Evolutionary conservation across 2,888 invertebrate species (phyloP).

Genomic region (Hyposoter didymator): DNA sequence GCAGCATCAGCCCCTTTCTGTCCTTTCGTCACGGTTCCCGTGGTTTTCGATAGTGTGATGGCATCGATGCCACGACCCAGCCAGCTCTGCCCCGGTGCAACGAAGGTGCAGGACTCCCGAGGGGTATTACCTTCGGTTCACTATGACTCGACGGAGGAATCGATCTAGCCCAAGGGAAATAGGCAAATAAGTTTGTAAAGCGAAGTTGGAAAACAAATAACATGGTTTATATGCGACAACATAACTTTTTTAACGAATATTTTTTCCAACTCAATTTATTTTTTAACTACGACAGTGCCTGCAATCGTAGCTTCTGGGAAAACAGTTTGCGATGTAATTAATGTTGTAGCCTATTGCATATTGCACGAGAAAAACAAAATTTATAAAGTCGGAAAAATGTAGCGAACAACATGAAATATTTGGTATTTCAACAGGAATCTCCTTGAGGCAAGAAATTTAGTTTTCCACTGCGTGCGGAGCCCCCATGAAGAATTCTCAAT

Average conservation of each 20-base stretch:
- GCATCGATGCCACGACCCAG: slow-evolving; percentile 44
- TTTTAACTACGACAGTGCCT: neutral
- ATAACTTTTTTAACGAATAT: neutral
- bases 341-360: no score
- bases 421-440: no score
- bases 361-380: no score
- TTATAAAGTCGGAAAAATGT: no score
- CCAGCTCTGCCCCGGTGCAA: slow-evolving; percentile 26
- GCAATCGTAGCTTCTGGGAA: neutral
- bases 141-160: slow-evolving; percentile 25
- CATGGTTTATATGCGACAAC: neutral
- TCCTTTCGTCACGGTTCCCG: slow-evolving; percentile 56
- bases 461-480: neutral
- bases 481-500: neutral
- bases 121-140: slow-evolving; percentile 23
- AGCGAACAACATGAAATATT: no score
- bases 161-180: slow-evolving; percentile 12
- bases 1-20: slow-evolving; percentile 54
- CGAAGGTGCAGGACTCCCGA: slow-evolving; percentile 47
- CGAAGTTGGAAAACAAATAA: neutral
- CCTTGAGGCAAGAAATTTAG: no score
- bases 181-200: slow-evolving; percentile 9
- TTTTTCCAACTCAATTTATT: neutral
- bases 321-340: neutral
- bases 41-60: slow-evolving; percentile 60